Conservation (phyloP, 2,888 invertebrate genomes). For the Taphrorychus bicolor region DNA sequence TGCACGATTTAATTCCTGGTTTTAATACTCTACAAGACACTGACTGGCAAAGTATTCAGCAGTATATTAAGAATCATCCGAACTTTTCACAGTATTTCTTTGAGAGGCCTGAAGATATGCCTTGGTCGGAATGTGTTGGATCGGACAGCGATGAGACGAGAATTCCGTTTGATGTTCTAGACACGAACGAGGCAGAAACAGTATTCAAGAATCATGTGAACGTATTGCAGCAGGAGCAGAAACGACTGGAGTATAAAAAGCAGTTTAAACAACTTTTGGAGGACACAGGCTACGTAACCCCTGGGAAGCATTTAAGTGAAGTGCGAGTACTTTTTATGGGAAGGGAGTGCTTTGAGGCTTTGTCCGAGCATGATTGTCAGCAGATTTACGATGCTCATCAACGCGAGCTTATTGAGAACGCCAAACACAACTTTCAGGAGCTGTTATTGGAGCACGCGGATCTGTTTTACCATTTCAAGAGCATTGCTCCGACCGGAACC, state of each 20-base stretch:
- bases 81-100: conserved; percentile 94
- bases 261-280: conserved; percentile 93
- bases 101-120: conserved; percentile 77
- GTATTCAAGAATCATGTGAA: conserved; percentile 92
- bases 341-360: conserved; percentile 90
- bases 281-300: conserved; percentile 93
- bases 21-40: conserved; percentile 74
- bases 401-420: conserved; percentile 85
- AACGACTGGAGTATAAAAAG: conserved; percentile 90
- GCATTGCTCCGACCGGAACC: conserved; percentile 86
- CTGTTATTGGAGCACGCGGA: conserved; percentile 91
- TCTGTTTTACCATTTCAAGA: conserved; percentile 91
- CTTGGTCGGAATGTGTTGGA: conserved; percentile 78
- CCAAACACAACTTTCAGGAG: conserved; percentile 92
- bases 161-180: conserved; percentile 91
- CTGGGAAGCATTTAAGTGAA: conserved; percentile 92
- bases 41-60: conserved; percentile 88
- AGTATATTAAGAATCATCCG: conserved; percentile 87
- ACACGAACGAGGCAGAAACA: conserved; percentile 89
- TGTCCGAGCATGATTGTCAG: conserved; percentile 88
- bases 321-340: conserved; percentile 92
- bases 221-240: conserved; percentile 89
- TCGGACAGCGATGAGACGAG: conserved; percentile 73
- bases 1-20: conserved; percentile 82
- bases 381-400: conserved; percentile 95